Evolutionary conservation across 2,113 vertebrate species (phyloP).

Genomic region (Phaetusa simplex): DNA sequence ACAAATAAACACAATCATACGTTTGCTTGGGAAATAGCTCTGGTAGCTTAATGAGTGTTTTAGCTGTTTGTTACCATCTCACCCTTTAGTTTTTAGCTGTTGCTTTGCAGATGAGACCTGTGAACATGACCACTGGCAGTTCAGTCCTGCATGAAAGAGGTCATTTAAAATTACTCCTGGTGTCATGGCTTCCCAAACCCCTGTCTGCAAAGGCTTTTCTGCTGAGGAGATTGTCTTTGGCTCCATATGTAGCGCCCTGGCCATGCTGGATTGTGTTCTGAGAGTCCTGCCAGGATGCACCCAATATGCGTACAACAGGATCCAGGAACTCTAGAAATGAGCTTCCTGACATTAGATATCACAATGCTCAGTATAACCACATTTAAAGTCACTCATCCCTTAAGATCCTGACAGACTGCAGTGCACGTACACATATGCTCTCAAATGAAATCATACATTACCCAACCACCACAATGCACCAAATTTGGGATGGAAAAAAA

Average conservation of each 20-base stretch:
- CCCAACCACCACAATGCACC: not conserved
- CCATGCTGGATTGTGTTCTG: not conserved
- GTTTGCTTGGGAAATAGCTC: not conserved
- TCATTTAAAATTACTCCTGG: not conserved
- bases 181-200: not conserved
- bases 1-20: not conserved
- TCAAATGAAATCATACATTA: not conserved
- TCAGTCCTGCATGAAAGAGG: not conserved
- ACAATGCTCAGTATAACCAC: not conserved
- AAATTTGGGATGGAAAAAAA: not conserved
- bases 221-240: not conserved
- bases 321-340: not conserved
- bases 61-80: not conserved
- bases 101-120: not conserved
- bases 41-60: not conserved
- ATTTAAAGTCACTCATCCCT: not conserved
- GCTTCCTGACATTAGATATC: not conserved
- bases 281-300: not conserved
- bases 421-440: fast-evolving
- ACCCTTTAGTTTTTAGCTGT: not conserved
- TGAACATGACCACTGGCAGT: not conserved
- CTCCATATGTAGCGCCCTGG: not conserved
- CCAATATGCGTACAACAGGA: not conserved
- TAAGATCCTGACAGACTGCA: not conserved
- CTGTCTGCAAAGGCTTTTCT: not conserved